phyloP scores from a whole-genome alignment of 2,888 invertebrate genomes.

The Galerucella calmariensis region DNA sequence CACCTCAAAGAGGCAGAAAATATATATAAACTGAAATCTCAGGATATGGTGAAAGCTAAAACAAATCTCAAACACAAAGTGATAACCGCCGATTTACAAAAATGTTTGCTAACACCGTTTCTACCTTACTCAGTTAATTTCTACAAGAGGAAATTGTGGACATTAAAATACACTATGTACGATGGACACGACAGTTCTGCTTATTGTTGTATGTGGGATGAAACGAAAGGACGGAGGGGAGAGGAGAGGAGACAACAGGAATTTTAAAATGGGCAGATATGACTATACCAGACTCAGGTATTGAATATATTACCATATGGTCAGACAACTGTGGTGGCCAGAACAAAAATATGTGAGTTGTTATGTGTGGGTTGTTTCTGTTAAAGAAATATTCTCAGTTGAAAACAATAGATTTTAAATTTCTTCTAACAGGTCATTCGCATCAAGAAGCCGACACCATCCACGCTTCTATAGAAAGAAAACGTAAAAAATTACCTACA shows the following conservation, averaged over 20 bases:
- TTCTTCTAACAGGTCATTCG: no score
- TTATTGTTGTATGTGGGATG: neutral
- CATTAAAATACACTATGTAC: conserved; percentile 2
- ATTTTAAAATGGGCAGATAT: no score
- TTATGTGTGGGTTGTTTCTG: no score
- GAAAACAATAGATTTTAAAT: no score
- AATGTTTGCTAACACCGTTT: conserved; percentile 10
- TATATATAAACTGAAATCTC: conserved; percentile 39
- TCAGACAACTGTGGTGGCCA: no score
- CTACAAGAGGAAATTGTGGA: conserved; percentile 10
- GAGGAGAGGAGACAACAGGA: no score
- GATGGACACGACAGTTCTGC: neutral
- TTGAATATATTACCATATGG: no score
- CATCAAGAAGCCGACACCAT: no score
- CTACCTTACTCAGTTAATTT: neutral
- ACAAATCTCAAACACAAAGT: neutral
- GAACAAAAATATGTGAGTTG: no score
- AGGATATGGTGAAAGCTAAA: conserved; percentile 16
- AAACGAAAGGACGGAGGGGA: neutral
- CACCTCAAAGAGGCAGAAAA: conserved; percentile 38
- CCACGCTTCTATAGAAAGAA: no score
- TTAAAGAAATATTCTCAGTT: no score
- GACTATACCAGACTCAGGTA: neutral
- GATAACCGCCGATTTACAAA: conserved; percentile 11
- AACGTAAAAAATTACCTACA: no score